phyloP scores from a whole-genome alignment of 2,113 vertebrate genomes.

The Actenoides hombroni region DNA sequence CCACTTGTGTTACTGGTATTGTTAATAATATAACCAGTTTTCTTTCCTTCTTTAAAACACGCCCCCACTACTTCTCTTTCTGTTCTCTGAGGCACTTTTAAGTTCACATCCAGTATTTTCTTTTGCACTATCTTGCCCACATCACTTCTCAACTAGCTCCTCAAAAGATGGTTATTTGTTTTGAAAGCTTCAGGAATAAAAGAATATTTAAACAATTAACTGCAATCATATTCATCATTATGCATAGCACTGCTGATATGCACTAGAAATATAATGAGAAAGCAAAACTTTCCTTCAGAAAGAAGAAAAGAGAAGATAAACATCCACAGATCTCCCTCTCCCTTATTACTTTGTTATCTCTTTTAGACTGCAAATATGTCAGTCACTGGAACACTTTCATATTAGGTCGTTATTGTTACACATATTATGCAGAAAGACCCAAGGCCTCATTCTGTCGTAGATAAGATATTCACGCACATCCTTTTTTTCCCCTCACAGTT shows the following conservation, averaged over 20 bases:
- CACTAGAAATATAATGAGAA: not conserved
- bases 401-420: constrained; percentile 12
- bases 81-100: not conserved
- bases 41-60: not conserved
- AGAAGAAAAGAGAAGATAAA: constrained; percentile 24
- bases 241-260: not conserved
- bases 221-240: not conserved
- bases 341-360: constrained; percentile 27
- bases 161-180: not conserved
- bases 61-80: not conserved
- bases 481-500: not conserved
- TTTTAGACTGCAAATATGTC: constrained; percentile 11
- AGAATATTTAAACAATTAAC: constrained; percentile 42
- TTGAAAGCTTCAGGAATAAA: constrained; percentile 12
- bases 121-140: not conserved
- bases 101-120: not conserved
- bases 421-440: constrained; percentile 19
- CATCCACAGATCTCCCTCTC: not conserved
- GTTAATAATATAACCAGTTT: not conserved
- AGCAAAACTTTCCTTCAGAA: constrained; percentile 11
- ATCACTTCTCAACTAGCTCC: not conserved
- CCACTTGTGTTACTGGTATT: not conserved
- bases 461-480: constrained; percentile 18
- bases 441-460: constrained; percentile 41
- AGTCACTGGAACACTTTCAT: constrained; percentile 28